Base-by-base conservation (phyloP, 2,888 invertebrate genomes). In the Parochlus steinenii region DNA sequence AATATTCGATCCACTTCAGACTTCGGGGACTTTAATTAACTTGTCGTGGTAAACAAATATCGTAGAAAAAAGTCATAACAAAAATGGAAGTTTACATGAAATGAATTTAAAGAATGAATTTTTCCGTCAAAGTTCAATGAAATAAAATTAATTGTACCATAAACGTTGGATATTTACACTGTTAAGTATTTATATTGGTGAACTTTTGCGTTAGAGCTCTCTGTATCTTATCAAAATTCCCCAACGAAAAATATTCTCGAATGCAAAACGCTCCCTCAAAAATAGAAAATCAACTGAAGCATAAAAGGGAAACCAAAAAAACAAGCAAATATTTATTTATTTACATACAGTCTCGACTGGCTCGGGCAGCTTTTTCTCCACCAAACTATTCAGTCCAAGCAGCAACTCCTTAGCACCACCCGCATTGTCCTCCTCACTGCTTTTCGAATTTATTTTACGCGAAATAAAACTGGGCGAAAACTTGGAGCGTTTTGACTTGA, bases 261-360 rank as follows among this genome's bases (percentile, higher is more conserved):
- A 10, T 23, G 23, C 3, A 23, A n/a, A n/a, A n/a, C 11, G 23
- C 23, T 23, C 11, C 11, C 14, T 25, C 25, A 25, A 25, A 25
- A 12, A 25, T 12, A 25, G 11, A 25, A 12, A n/a, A n/a, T n/a
- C n/a, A n/a, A n/a, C n/a, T n/a, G n/a, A n/a, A n/a, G n/a, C n/a
- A n/a, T n/a, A n/a, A 34, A 27, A 3, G 20, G 12, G 16, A 2
- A 20, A 31, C 2, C 8, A 20, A 19, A 20, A 12, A 6, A 12
- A 17, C 6, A 33, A 25, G 14, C 18, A 5, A 18, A 15, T 11
- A 33, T 6, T 22, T 29, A 8, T 18, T 17, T 15, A 20, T 23
- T 36, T 40, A 47, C 49, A 22, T 46, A 49, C 49, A 34, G 49
- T 48, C 46, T 49, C 49, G 5, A 48, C 49, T 22, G 49, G 48